These are phyloP conservation scores for Protonibea diacanthus DNA, from an alignment of 2,797 vertebrate species.

Conservation along the genomic window DNA sequence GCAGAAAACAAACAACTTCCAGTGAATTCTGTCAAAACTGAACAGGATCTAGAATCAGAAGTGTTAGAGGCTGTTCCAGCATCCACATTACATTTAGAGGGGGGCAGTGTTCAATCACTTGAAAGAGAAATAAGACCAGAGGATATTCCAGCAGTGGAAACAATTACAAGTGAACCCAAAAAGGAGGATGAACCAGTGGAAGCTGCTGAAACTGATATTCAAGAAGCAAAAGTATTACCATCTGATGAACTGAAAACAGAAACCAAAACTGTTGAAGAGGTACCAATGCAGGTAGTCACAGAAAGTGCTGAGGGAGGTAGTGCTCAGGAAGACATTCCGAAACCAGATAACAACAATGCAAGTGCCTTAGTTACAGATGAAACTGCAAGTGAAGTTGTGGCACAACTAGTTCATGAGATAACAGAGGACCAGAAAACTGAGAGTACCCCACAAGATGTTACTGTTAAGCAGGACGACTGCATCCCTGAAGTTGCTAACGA, in stretches of 20 bases:
- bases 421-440: conserved; percentile 29
- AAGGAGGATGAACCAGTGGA: not conserved
- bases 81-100: conserved; percentile 11
- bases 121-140: conserved; percentile 34
- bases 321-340: conserved; percentile 14
- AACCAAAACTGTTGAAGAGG: conserved; percentile 20
- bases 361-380: conserved; percentile 35
- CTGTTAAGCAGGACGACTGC: conserved; percentile 25
- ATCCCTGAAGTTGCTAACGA: conserved; percentile 46
- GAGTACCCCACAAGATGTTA: conserved; percentile 7
- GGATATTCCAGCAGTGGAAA: conserved; percentile 18
- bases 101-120: not conserved
- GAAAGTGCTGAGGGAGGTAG: conserved; percentile 34
- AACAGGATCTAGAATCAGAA: too few relatives aligned
- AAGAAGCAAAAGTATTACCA: conserved; percentile 28
- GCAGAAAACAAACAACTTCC: too few relatives aligned
- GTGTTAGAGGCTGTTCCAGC: conserved; percentile 23
- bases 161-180: conserved; percentile 35
- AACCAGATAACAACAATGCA: conserved; percentile 15
- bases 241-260: conserved; percentile 27
- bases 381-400: conserved; percentile 22
- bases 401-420: conserved; percentile 18
- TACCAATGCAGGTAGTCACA: conserved; percentile 10
- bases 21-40: not conserved
- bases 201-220: not conserved